A percentile compares a stretch with the other conserved stretches of the same genome.
Evolutionary conservation across 2,113 vertebrate species (phyloP).

Genomic region (Tylochromis polylepis): DNA sequence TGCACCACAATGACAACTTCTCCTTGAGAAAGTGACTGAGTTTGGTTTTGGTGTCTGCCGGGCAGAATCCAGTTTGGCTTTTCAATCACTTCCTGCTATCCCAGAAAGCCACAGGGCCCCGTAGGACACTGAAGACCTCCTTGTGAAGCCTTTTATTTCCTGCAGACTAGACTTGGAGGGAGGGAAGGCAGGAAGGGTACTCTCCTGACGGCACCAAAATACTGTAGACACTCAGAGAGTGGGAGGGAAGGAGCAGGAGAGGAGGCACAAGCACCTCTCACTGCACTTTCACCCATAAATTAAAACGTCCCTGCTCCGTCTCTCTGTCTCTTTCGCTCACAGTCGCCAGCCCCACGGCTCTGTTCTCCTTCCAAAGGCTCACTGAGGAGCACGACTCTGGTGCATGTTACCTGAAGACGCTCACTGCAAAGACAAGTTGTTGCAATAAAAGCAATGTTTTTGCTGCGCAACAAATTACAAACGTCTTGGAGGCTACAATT

Average conservation of each 20-base stretch:
- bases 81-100: conserved; percentile 56
- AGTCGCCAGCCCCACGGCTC: neutral
- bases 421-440: neutral
- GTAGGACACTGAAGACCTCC: conserved; percentile 41
- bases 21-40: neutral
- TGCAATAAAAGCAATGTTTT: neutral
- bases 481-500: neutral
- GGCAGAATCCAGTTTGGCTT: conserved; percentile 19
- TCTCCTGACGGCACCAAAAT: conserved; percentile 45
- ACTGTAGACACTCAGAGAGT: conserved; percentile 20
- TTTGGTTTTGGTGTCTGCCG: conserved; percentile 29
- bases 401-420: conserved; percentile 5
- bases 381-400: neutral
- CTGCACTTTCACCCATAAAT: conserved; percentile 51
- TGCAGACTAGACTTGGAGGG: conserved; percentile 53
- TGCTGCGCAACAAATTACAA: neutral
- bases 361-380: conserved; percentile 13
- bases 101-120: conserved; percentile 50
- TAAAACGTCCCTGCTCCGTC: conserved; percentile 12
- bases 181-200: conserved; percentile 22
- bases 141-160: conserved; percentile 62
- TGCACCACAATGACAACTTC: conserved; percentile 31
- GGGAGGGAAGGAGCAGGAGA: neutral
- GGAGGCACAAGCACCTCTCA: conserved; percentile 20
- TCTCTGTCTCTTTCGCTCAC: neutral